phyloP scores from a whole-genome alignment of 2,797 vertebrate genomes.

The Peromyscus attwateri region DNA sequence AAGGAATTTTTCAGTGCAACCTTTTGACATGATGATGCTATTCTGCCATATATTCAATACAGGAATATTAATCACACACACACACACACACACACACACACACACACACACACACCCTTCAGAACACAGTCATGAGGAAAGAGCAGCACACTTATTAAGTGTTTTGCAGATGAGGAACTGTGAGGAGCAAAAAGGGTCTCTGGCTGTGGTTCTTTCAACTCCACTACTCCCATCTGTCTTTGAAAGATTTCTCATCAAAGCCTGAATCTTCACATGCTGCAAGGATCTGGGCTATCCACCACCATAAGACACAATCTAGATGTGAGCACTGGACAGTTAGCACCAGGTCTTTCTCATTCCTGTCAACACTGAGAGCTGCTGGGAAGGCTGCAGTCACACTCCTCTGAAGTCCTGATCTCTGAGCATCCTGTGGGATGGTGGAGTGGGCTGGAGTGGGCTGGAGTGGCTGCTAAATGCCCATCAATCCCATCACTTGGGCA shows the following conservation, averaged over 20 bases:
- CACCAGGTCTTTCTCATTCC: not conserved
- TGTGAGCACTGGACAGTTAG: not conserved
- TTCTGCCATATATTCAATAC: constrained; percentile 13
- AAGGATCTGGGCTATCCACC: not conserved
- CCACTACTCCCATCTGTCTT: not conserved
- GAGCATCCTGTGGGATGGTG: too few species aligned
- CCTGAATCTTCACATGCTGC: accelerated
- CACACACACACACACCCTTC: not conserved
- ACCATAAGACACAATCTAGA: not conserved
- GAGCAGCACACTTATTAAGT: not conserved
- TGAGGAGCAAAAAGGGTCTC: not conserved
- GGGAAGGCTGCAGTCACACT: not conserved
- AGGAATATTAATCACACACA: not conserved
- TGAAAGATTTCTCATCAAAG: not conserved
- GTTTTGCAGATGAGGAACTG: not conserved
- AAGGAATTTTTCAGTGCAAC: constrained; percentile 35
- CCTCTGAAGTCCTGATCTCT: not conserved
- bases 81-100: not conserved
- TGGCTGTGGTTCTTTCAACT: not conserved
- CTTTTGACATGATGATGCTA: not conserved
- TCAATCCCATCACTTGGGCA: not conserved
- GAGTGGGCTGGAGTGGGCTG: not conserved
- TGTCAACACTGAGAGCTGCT: not conserved
- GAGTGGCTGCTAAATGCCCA: not conserved
- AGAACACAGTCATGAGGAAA: not conserved